These are phyloP conservation scores for Eira barbara DNA, from an alignment of 2,113 vertebrate genomes.

Conservation along the genomic window DNA sequence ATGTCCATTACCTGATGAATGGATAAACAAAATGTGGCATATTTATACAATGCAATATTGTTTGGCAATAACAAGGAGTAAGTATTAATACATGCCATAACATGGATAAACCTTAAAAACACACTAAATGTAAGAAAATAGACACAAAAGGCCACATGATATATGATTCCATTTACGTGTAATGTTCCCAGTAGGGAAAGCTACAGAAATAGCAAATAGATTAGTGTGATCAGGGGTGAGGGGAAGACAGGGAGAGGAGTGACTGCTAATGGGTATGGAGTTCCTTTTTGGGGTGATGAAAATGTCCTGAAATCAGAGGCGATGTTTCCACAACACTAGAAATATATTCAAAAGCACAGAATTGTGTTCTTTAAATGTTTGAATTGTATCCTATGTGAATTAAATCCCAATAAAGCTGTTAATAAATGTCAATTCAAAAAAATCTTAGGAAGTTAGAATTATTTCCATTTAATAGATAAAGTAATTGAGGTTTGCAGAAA, in stretches of 20 bases:
- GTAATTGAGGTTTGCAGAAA: not conserved
- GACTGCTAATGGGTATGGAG: not conserved
- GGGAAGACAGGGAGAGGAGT: not conserved
- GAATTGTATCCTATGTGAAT: not conserved
- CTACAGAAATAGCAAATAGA: not conserved
- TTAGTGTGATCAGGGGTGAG: not conserved
- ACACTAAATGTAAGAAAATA: not conserved
- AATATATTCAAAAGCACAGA: not conserved
- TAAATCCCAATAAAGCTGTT: not conserved
- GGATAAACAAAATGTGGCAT: not conserved
- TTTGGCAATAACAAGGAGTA: not conserved
- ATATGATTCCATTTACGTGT: not conserved
- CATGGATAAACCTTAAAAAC: not conserved
- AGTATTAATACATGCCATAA: not conserved
- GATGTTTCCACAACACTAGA: not conserved
- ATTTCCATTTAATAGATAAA: not conserved
- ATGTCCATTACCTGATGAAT: not conserved
- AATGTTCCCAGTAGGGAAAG: not conserved
- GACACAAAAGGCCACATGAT: not conserved
- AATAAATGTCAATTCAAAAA: not conserved
- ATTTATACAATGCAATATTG: not conserved
- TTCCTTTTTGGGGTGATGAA: not conserved
- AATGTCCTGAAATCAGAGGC: not conserved
- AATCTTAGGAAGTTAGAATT: not conserved
- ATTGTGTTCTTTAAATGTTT: not conserved